Conservation (phyloP, 92 coral and sea anemone species). For the Actinernus sp. region DNA sequence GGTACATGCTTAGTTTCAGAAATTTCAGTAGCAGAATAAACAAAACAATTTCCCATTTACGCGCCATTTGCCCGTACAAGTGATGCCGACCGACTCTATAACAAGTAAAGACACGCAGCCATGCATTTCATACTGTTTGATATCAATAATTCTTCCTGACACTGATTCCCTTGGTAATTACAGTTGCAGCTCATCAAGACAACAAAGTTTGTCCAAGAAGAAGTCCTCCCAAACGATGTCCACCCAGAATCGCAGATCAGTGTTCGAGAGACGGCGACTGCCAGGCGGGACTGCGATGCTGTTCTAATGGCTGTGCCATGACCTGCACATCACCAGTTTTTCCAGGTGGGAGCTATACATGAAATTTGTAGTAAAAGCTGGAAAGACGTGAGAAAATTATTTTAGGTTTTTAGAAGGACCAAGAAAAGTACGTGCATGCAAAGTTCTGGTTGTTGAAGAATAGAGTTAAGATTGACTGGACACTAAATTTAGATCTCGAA, state of each 20-base stretch:
- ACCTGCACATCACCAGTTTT: conserved; percentile 52
- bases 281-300: conserved; percentile 71
- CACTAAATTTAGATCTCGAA: too few species aligned
- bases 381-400: too few species aligned
- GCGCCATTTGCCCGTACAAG: not conserved
- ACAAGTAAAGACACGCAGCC: too few species aligned
- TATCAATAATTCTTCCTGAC: not conserved
- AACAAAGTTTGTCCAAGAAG: conserved; percentile 55
- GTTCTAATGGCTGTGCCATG: conserved; percentile 63
- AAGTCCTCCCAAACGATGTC: conserved; percentile 18
- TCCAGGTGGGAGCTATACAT: conserved; percentile 53
- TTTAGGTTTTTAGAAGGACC: too few species aligned
- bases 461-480: too few species aligned
- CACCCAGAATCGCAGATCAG: conserved; percentile 13
- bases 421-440: too few species aligned
- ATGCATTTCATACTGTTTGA: not conserved
- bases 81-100: too few species aligned
- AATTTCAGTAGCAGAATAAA: not conserved
- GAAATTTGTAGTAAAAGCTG: too few species aligned
- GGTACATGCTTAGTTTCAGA: conserved; percentile 25
- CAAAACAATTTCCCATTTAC: not conserved
- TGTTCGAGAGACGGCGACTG: conserved; percentile 68
- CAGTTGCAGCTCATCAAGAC: conserved; percentile 15
- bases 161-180: not conserved
- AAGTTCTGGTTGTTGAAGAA: too few species aligned